Evolutionary conservation across 2,113 vertebrate species (phyloP), one percentile per base, ranked within the genome.

Genomic region (Athene noctua): DNA sequence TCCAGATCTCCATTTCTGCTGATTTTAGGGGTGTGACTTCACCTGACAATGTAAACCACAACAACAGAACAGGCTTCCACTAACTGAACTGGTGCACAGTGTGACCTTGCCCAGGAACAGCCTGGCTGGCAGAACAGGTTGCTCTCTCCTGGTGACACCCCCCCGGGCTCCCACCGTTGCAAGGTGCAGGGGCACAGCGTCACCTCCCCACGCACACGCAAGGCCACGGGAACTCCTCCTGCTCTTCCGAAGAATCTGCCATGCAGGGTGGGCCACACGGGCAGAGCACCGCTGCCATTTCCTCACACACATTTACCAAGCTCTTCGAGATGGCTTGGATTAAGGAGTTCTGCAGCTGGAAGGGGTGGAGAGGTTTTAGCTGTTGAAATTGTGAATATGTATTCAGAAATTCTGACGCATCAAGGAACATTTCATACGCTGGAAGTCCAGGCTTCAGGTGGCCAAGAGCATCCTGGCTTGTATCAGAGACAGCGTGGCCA

Each of bases 151-250:
- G 57, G 47, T 26, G 40, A 21, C 16, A 8, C 2, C 17, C 26
- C 15, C 3, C n/a, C 6, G 6, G 58, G 21, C 63, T 68, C 16
- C 55, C 16, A 4, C 10, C 5, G 0, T 0, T 17, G 22, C 32
- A 30, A 29, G 70, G 25, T 5, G 42, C 42, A 19, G 47, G 34
- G 47, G 57, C 15, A 15, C 27, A n/a, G 26, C 22, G 12, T 44
- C 49, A 15, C 30, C 54, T 32, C 38, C 44, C 27, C 40, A 16
- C 2, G 3, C 11, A 9, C 13, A 13, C 2, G n/a, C 5, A 8
- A 18, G 51, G 26, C 23, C 11, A 3, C 4, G 4, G 74, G 30
- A 58, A 6, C 14, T 40, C 13, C 5, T 59, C 25, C 2, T 6
- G 13, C 38, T 16, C 34, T 23, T 32, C 10, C 5, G 1, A 23